Evolutionary conservation across 2,113 vertebrate genomes (phyloP), one percentile per base, ranked within the genome.

Genomic region (Ranitomeya imitator): DNA sequence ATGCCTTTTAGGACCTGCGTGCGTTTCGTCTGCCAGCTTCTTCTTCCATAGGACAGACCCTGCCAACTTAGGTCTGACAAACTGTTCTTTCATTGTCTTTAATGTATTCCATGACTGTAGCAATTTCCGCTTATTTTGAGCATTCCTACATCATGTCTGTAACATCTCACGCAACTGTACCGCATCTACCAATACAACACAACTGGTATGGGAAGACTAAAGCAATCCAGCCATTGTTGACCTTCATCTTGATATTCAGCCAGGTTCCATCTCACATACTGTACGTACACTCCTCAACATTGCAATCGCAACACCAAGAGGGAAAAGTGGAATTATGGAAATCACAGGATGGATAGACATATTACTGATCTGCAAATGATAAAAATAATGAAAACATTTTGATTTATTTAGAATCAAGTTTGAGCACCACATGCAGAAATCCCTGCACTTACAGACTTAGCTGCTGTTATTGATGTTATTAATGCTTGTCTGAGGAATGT

Each of bases 1-100:
- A 88, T 79, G 51, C 59, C 71, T 74, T 23, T 90, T 89, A 89
- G 74, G 91, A 89, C 73, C 9, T 83, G 54, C 54, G 23, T 79
- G 11, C 37, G 86, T 71, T 86, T 67, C 90, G 90, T 85, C 76
- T 79, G 57, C 55, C 21, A 9, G 79, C 57, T 1, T 65, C 85
- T 0, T 0, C 37, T 65, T 83, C 88, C 83, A 18, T 23, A 71
- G 86, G 73, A 87, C 10, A 85, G 79, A 5, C 55, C 51, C 23
- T 88, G 6, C 60, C 86, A 71, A 55, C 78, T 45, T 67, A 59
- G 0, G 1, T 87, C 51, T 91, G 83, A 86, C 21, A 83, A 84
- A 90, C 55, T 10, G 5, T 83, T 21, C 12, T 86, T 90, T 81
- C 52, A 81, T 0, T 51, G 51, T 65, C 45, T 73, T 54, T 86